Percentiles rank a stretch among this genome's conserved stretches.
Evolutionary conservation across 2,888 invertebrate species (phyloP).

Genomic region (Rhingia campestris): DNA sequence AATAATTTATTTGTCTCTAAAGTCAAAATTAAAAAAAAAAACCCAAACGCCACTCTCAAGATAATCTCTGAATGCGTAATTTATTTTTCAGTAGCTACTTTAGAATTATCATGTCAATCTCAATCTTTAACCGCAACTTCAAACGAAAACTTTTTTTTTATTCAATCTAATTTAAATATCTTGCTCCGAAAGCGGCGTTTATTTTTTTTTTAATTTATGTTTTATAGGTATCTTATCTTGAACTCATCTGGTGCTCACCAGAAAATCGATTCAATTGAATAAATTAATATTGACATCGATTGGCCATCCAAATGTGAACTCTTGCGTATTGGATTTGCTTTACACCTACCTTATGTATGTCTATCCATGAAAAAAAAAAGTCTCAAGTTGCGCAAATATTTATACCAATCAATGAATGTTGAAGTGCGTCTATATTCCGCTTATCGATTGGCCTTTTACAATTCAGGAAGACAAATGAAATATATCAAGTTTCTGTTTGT

Average conservation of each 20-base stretch:
- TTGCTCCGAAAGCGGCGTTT: neutral
- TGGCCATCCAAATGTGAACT: neutral
- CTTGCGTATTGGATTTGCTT: neutral
- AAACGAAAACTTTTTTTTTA: neutral
- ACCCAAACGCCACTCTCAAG: neutral
- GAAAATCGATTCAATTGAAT: neutral
- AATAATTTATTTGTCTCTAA: too few relatives aligned
- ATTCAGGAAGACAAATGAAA: neutral
- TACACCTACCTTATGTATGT: neutral
- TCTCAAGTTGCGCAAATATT: neutral
- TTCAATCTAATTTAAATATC: neutral
- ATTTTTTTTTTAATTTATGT: neutral
- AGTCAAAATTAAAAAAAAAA: neutral
- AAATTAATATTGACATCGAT: neutral
- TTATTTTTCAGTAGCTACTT: neutral
- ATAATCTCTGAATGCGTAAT: neutral
- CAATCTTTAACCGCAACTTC: neutral
- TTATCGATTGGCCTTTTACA: slow-evolving; percentile 1
- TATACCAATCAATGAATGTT: neutral
- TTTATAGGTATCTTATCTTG: neutral
- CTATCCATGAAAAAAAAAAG: neutral
- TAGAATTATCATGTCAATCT: neutral
- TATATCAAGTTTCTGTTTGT: neutral
- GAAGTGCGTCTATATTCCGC: neutral
- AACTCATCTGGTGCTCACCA: neutral